Base-by-base conservation (phyloP, 92 coral and sea anemone genomes). In the Epizoanthus scotinus region DNA sequence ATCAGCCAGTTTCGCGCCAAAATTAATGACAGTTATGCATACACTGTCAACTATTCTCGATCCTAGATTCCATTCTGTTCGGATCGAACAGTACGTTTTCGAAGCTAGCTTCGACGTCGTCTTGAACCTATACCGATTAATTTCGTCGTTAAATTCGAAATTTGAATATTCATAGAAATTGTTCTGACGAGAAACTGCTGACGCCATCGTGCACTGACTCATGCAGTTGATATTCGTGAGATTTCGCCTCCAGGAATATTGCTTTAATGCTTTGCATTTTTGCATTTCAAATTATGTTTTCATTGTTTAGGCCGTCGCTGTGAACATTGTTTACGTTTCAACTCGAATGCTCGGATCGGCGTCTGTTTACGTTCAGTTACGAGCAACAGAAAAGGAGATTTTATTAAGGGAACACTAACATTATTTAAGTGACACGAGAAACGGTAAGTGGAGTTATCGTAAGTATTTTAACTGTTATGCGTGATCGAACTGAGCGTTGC, bases 231-330 rank as follows among this genome's bases (percentile, higher is more conserved):
- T 64, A 5, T 12, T 64, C n/a, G 9, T 29, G 52, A 8, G 44
- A 64, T 64, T 12, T 28, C 8, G 22, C 70, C 70, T 44, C 44
- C 5, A 19, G 70, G 42, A n/a, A 19, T 64, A 40, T 18, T 5
- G 13, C 18, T 14, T 3, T 20, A 9, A 28, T 61, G 15, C 27
- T 15, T 34, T 25, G n/a, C 55, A 22, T 75, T 38, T 75, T 75
- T 75, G 81, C 81, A 75, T 75, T 75, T 75, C 67, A 75, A 75
- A 75, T 75, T 59, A 1, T 59, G 40, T 19, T 75, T 75, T 75
- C 81, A n/a, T 75, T 75, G 81, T 75, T 59, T 75, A 75, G 60
- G 22, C 59, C 63, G 66, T 57, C 56, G 81, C 15, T 75, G 57
- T 75, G 63, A 47, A 47, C 52, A 47, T 47, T 47, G 52, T 47